Evolutionary conservation across 2,888 invertebrate genomes (phyloP).

Genomic region (Leistus spinibarbis): DNA sequence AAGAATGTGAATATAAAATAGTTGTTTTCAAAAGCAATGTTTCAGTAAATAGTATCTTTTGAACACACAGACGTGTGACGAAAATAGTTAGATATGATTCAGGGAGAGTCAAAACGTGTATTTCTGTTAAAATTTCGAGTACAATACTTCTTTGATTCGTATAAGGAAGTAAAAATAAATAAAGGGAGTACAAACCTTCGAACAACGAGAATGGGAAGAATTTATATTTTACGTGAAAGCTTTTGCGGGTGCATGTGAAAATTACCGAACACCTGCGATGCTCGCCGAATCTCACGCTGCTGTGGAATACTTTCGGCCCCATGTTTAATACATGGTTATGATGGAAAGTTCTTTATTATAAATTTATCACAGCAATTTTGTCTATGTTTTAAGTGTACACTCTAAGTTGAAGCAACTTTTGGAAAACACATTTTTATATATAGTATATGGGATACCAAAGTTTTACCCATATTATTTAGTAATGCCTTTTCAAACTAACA

Average conservation of each 20-base stretch:
- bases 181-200: background rate
- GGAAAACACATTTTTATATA: too few relatives aligned
- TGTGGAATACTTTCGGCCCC: background rate
- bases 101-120: too few relatives aligned
- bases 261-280: background rate
- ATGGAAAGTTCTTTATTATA: background rate
- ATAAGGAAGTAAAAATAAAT: too few relatives aligned
- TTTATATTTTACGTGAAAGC: background rate
- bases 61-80: too few relatives aligned
- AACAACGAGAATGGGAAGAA: background rate
- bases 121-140: too few relatives aligned
- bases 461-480: background rate
- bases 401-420: too few relatives aligned
- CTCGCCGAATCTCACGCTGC: background rate
- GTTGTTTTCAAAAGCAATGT: too few relatives aligned
- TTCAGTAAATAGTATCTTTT: too few relatives aligned
- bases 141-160: too few relatives aligned
- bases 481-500: background rate
- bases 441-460: background rate
- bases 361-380: background rate
- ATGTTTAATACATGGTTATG: background rate
- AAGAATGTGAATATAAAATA: too few relatives aligned
- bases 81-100: too few relatives aligned
- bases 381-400: background rate
- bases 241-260: background rate